Evolutionary conservation across 2,888 invertebrate species (phyloP), one percentile per base, ranked within the genome.

Genomic region (Xanthostigma xanthostigma): DNA sequence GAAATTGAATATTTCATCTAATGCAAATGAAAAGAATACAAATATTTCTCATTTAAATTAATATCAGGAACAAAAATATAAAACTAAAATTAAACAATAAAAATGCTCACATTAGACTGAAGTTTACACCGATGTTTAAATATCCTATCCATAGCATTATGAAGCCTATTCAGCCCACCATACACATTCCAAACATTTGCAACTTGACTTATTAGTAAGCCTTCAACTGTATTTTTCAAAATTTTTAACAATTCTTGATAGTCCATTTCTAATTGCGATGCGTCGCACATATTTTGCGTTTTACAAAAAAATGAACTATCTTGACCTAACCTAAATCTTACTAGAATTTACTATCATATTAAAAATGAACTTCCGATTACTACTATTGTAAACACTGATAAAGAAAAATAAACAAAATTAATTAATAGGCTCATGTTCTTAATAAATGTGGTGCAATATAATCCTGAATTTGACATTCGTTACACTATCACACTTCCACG

Each of bases 151-250:
- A 76, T 61, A 38, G 71, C 68, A 55, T 64, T 67, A 57, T 75
- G 73, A 33, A 77, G 62, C 49, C 76, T 62, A 57, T 72, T 75
- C 17, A 76, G 60, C 11, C 76, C 76, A 17, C 76, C 76, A 54
- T 75, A 76, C 53, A 77, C 70, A 51, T 70, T 70, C 76, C 76
- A 76, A n/a, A 76, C 72, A 60, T 75, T 75, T 37, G 73, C 68
- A 39, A 73, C 69, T 56, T 73, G 73, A 50, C 71, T 71, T 43
- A 70, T 70, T 46, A 76, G 59, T 49, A 76, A 63, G 35, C 73
- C 72, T 62, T 77, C 76, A n/a, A 74, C 74, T 5, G 74, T 75
- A 13, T 66, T 67, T 54, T 76, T 72, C 48, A 77, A 63, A 53
- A 66, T 67, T 52, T 72, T 67, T 13, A 76, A 60, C 40, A 76